These are phyloP conservation scores for Montifringilla adamsi DNA, from an alignment of 2,113 vertebrate genomes.

Conservation along the genomic window DNA sequence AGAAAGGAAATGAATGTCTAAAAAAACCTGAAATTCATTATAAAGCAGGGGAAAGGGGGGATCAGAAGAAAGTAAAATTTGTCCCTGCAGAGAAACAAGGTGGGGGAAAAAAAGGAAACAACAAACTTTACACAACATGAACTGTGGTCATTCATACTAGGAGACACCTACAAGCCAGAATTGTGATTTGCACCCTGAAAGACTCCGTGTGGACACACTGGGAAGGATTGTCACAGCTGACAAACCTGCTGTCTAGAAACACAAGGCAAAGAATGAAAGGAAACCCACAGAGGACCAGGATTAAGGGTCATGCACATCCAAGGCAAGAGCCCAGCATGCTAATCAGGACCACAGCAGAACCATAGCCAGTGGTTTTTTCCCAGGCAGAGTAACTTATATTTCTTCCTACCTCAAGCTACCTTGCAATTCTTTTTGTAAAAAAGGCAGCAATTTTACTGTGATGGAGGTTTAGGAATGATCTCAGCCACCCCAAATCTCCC, in stretches of 20 bases:
- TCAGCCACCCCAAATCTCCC: background rate
- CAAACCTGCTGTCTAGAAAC: background rate
- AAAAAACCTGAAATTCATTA: background rate
- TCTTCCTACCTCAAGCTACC: background rate
- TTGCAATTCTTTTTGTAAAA: background rate
- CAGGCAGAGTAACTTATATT: background rate
- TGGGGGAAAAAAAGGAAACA: accelerated
- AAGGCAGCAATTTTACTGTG: background rate
- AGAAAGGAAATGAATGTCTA: background rate
- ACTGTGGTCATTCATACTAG: background rate
- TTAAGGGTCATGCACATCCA: background rate
- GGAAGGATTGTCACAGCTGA: background rate
- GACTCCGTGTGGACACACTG: background rate
- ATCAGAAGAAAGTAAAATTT: background rate
- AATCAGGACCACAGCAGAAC: background rate
- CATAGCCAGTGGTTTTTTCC: background rate
- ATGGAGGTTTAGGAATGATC: background rate
- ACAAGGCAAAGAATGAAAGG: background rate
- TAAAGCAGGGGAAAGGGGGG: accelerated
- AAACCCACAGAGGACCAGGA: background rate
- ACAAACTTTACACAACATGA: background rate
- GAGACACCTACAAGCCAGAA: background rate
- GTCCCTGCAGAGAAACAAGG: background rate
- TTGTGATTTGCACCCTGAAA: background rate
- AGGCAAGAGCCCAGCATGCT: background rate